Percentiles rank a stretch among this genome's conserved stretches.
These are phyloP conservation scores for Hymenopus coronatus DNA, from an alignment of 2,888 invertebrate species.

Conservation along the genomic window DNA sequence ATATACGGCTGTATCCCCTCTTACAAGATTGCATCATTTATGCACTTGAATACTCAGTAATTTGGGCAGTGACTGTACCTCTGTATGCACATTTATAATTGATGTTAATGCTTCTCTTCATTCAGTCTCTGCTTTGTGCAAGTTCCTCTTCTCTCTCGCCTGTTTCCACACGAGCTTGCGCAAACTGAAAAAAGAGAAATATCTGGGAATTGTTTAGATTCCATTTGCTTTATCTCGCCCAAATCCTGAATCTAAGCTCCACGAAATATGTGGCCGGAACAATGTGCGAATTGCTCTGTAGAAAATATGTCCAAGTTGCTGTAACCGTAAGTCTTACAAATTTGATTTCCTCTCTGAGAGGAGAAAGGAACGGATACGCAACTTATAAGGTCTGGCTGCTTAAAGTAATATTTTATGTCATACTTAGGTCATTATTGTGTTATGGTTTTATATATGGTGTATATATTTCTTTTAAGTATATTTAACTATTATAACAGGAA, in stretches of 20 bases:
- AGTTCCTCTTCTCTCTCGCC: neutral
- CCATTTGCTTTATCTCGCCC: neutral
- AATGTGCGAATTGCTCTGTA: neutral
- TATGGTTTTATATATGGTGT: too few species aligned
- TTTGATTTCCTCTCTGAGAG: neutral
- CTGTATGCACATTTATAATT: neutral
- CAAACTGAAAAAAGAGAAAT: neutral
- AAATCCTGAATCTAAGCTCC: neutral
- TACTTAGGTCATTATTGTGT: too few species aligned
- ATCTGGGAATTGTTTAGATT: neutral
- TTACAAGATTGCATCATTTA: neutral
- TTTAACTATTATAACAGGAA: too few species aligned
- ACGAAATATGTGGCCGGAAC: neutral
- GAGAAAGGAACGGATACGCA: too few species aligned
- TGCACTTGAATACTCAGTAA: neutral
- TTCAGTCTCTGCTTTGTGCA: neutral
- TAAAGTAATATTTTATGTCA: too few species aligned
- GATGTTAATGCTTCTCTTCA: neutral
- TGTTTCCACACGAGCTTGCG: neutral
- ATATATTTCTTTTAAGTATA: too few species aligned
- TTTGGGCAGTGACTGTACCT: neutral
- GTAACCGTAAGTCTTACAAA: neutral
- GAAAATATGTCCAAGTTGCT: neutral
- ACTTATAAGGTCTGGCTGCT: too few species aligned
- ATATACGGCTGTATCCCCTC: neutral